Evolutionary conservation across 2,113 vertebrate genomes (phyloP), one percentile per base, ranked within the genome.

Genomic region (Lasiurus cinereus): DNA sequence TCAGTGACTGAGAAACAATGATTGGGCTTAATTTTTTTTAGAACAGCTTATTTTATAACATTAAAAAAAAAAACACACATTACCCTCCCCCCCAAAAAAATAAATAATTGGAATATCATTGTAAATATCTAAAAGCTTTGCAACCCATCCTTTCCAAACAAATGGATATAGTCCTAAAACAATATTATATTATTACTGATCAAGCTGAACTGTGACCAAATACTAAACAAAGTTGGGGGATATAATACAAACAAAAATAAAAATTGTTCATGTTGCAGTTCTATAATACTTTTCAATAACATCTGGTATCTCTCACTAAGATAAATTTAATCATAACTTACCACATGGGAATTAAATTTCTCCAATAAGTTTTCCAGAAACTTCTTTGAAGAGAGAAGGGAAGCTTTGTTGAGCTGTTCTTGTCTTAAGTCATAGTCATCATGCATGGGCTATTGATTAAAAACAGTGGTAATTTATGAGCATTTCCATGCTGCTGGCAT

Each of bases 401-500:
- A 99, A 84, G 99, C 99, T 98, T 99, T 99, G 98, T 99, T 99
- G 97, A 99, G 93, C 96, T 99, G 99, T 96, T 99, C 99, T 98
- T 99, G 99, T 94, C 99, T 98, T 98, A 99, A 98, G 98, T 99
- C 99, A 54, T 99, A 99, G 94, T 99, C 99, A 97, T 99, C 99
- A 83, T 99, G 99, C 99, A 99, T 99, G 9, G 99, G 99, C 99
- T 99, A 97, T 50, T 59, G 67, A 96, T 80, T 93, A 82, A 90
- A 76, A 94, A 94, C 27, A 97, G 64, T 43, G 79, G 96, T 54
- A 27, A 93, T 92, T 96, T 59, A 97, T 43, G 85, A 96, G 88
- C n/a, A 87, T 52, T 86, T 62, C 59, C 48, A 83, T 13, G 31
- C 69, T 85, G 80, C 8, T 62, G 22, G 85, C 11, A 70, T 54